A percentile compares a stretch with the other conserved stretches of the same genome.
Evolutionary conservation across 2,888 invertebrate genomes (phyloP).

Genomic region (Pachymerium ferrugineum): DNA sequence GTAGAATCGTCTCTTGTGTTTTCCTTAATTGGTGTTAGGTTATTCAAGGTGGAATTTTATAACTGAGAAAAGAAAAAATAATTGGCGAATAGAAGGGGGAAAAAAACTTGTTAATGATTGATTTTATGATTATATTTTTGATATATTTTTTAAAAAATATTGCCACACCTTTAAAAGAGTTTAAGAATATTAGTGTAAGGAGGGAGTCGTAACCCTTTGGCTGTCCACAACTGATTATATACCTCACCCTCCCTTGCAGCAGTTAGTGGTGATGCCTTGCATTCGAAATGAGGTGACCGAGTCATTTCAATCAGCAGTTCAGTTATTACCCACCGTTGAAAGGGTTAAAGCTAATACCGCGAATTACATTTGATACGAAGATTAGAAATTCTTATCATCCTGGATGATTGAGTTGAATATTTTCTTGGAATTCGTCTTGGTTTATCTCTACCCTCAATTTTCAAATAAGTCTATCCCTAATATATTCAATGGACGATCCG

Average conservation of each 20-base stretch:
- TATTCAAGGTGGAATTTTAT: too few species aligned
- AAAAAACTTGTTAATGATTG: not conserved
- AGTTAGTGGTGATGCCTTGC: not conserved
- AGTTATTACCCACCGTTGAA: constrained; percentile 1
- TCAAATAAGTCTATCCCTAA: constrained; percentile 9
- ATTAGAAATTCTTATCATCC: not conserved
- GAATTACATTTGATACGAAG: not conserved
- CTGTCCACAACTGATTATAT: constrained; percentile 14
- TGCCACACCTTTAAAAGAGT: not conserved
- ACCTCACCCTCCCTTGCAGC: not conserved
- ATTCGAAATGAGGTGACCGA: not conserved
- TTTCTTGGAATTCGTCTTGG: not conserved
- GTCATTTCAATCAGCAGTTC: not conserved
- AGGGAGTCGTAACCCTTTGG: constrained; percentile 9
- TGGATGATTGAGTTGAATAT: not conserved
- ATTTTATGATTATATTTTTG: not conserved
- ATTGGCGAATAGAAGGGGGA: not conserved
- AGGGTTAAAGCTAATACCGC: not conserved
- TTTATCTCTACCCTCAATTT: not conserved
- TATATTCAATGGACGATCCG: constrained; percentile 15
- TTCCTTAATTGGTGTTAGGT: not conserved
- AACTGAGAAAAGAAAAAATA: not conserved
- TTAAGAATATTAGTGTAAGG: not conserved
- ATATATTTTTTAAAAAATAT: not conserved
- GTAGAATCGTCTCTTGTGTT: not conserved